Percentiles rank a stretch among this genome's conserved stretches.
phyloP scores from a whole-genome alignment of 1,140 invertebrate genomes.

The Cydia fagiglandana region DNA sequence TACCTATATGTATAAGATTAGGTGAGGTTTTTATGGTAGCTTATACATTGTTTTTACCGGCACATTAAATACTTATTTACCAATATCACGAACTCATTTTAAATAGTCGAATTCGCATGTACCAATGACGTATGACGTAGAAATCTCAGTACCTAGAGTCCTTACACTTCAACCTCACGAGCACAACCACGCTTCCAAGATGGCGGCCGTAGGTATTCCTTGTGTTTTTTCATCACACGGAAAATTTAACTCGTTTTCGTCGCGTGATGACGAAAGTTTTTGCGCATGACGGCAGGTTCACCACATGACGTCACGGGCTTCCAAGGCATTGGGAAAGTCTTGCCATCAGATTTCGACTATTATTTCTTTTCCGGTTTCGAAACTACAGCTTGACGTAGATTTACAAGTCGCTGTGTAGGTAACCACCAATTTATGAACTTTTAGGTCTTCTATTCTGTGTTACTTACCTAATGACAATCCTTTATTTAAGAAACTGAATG shows the following conservation, averaged over 20 bases:
- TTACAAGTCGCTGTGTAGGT: too few species aligned
- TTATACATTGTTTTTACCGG: too few species aligned
- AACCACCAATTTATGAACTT: too few species aligned
- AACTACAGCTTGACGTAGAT: too few species aligned
- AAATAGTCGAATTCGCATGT: too few species aligned
- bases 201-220: neutral
- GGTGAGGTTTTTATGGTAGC: too few species aligned
- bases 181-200: neutral
- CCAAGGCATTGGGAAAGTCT: neutral
- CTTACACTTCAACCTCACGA: neutral
- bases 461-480: too few species aligned
- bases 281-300: neutral
- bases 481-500: too few species aligned
- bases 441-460: too few species aligned
- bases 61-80: too few species aligned
- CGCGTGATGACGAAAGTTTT: slow-evolving; percentile 15
- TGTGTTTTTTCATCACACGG: slow-evolving; percentile 6
- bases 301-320: neutral
- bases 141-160: neutral
- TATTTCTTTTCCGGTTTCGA: neutral
- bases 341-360: neutral
- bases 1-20: too few species aligned
- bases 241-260: neutral
- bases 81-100: too few species aligned
- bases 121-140: neutral